Evolutionary conservation across 2,888 invertebrate genomes (phyloP).

Genomic region (Hyles lineata): DNA sequence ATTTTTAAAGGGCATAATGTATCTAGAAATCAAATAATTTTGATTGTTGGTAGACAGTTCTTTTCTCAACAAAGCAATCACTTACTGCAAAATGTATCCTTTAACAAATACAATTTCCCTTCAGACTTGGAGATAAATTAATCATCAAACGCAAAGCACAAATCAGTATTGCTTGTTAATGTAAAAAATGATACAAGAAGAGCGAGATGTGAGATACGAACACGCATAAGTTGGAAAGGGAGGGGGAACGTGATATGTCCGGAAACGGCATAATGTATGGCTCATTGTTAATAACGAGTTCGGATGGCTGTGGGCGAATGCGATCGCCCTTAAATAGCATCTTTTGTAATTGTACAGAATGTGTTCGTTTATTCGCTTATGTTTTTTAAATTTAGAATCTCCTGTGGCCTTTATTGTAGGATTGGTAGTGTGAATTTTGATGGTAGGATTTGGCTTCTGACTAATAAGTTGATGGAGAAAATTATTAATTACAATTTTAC

Average conservation of each 20-base stretch:
- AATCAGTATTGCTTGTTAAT: conserved; percentile 73
- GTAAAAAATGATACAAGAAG: conserved; percentile 73
- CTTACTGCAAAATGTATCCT: no score
- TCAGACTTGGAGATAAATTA: background rate
- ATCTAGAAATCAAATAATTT: no score
- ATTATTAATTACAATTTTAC: no score
- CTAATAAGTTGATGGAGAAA: no score
- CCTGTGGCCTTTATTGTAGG: no score
- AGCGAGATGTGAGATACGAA: conserved; percentile 50
- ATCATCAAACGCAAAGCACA: conserved; percentile 24
- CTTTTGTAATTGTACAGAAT: conserved; percentile 45
- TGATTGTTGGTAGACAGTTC: no score
- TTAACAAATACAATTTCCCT: background rate
- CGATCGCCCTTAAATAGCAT: conserved; percentile 52
- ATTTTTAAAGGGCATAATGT: no score
- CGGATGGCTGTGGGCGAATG: conserved; percentile 73
- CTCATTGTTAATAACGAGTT: conserved; percentile 84
- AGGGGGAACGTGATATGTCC: conserved; percentile 65
- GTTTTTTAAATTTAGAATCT: no score
- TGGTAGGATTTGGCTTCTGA: no score
- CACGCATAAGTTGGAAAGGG: conserved; percentile 38
- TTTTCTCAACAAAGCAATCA: no score
- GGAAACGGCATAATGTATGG: conserved; percentile 83
- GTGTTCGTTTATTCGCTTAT: background rate
- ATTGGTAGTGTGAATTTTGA: no score